Conservation (phyloP, 2,797 vertebrate genomes). For the Babyrousa celebensis region DNA sequence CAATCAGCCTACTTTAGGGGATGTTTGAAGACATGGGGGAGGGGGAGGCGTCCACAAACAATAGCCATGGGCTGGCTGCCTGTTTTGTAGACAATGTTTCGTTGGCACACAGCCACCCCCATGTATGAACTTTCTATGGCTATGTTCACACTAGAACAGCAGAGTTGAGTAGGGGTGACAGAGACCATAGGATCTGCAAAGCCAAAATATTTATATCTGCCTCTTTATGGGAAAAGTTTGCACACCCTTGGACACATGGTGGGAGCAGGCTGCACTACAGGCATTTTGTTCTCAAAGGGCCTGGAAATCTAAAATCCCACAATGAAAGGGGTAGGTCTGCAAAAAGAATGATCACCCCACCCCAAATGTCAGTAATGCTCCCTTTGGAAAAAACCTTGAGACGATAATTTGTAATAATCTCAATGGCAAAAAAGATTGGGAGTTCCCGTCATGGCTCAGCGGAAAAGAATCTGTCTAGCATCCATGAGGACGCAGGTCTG, state of each 20-base stretch:
- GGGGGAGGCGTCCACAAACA: not conserved
- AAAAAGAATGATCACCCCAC: fast-evolving
- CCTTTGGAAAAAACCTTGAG: not conserved
- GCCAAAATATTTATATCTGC: not conserved
- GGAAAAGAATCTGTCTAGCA: too few relatives aligned
- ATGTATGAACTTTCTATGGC: not conserved
- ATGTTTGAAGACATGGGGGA: not conserved
- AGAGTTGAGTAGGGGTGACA: not conserved
- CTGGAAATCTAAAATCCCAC: not conserved
- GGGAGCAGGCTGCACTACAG: not conserved
- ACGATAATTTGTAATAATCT: not conserved
- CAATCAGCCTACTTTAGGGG: not conserved
- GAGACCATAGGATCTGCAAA: not conserved
- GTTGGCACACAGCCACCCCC: not conserved
- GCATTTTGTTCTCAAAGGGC: not conserved
- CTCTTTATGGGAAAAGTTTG: not conserved
- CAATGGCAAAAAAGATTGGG: too few relatives aligned
- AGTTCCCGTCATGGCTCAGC: too few relatives aligned
- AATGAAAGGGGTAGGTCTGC: not conserved
- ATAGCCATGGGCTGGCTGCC: too few relatives aligned
- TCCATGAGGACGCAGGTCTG: too few relatives aligned
- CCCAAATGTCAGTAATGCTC: not conserved
- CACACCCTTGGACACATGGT: not conserved
- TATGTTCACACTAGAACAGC: fast-evolving
- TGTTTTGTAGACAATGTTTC: not conserved